Conservation (phyloP, 2,113 vertebrate species). For the Macroglossus sobrinus region DNA sequence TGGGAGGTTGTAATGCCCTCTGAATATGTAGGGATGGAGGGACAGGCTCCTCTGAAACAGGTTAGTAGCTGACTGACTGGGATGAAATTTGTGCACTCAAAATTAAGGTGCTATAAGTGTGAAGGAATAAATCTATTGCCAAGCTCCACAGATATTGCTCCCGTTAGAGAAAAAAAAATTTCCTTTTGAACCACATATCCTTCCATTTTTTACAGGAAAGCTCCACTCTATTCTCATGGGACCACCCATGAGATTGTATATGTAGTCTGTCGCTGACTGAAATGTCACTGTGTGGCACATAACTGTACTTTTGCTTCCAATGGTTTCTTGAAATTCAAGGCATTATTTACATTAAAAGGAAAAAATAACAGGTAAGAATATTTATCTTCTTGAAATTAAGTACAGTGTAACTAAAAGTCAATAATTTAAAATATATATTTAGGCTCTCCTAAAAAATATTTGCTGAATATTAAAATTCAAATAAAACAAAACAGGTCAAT, state of each 20-base stretch:
- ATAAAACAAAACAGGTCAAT: neutral
- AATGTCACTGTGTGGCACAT: neutral
- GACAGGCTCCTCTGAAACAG: neutral
- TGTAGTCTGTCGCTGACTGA: neutral
- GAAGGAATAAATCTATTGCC: neutral
- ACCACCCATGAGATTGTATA: neutral
- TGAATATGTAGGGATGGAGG: neutral
- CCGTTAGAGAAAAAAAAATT: neutral
- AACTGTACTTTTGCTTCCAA: neutral
- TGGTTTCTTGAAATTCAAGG: constrained; percentile 10
- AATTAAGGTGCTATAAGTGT: neutral
- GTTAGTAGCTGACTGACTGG: neutral
- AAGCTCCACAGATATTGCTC: neutral
- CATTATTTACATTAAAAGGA: neutral
- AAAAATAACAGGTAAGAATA: constrained; percentile 22
- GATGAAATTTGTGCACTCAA: neutral
- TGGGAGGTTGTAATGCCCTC: too few relatives aligned
- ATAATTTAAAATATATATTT: constrained; percentile 22
- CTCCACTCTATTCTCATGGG: neutral
- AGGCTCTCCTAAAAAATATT: neutral
- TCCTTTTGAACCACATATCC: neutral
- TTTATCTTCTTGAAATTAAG: constrained; percentile 10
- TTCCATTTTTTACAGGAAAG: neutral
- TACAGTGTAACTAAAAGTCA: neutral
- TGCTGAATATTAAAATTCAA: constrained; percentile 24